phyloP scores from a whole-genome alignment of 2,888 invertebrate genomes.

The Leptopterna dolabrata region DNA sequence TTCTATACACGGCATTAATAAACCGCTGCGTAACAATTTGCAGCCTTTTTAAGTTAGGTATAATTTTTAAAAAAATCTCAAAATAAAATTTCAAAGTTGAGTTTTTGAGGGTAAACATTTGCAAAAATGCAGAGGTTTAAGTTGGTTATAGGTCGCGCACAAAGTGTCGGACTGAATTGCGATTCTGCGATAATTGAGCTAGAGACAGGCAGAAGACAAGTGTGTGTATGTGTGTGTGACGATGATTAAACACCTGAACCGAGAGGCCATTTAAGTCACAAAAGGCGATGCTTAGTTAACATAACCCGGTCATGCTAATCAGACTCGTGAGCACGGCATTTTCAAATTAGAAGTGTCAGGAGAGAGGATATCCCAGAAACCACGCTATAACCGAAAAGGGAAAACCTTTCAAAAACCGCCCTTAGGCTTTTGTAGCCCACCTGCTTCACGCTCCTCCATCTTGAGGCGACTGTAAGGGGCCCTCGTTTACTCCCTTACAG shows the following conservation, averaged over 20 bases:
- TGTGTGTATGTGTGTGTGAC: constrained; percentile 15
- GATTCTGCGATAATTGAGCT: too few species aligned
- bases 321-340: constrained; percentile 39
- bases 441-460: constrained; percentile 17
- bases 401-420: background rate
- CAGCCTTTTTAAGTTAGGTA: too few species aligned
- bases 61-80: too few species aligned
- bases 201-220: too few species aligned
- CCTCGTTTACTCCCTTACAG: background rate
- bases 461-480: background rate
- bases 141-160: too few species aligned
- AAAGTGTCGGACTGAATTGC: too few species aligned
- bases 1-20: too few species aligned
- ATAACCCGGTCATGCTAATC: constrained; percentile 48
- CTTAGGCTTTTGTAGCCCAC: background rate
- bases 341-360: constrained; percentile 43
- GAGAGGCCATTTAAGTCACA: background rate
- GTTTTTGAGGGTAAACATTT: too few species aligned
- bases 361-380: background rate
- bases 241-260: constrained; percentile 25
- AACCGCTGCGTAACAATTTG: too few species aligned
- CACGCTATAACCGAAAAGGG: background rate
- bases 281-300: constrained; percentile 34
- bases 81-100: too few species aligned
- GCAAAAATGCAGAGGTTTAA: too few species aligned